These are phyloP conservation scores for Hylomyscus alleni DNA, from an alignment of 2,797 vertebrate genomes.

Conservation along the genomic window DNA sequence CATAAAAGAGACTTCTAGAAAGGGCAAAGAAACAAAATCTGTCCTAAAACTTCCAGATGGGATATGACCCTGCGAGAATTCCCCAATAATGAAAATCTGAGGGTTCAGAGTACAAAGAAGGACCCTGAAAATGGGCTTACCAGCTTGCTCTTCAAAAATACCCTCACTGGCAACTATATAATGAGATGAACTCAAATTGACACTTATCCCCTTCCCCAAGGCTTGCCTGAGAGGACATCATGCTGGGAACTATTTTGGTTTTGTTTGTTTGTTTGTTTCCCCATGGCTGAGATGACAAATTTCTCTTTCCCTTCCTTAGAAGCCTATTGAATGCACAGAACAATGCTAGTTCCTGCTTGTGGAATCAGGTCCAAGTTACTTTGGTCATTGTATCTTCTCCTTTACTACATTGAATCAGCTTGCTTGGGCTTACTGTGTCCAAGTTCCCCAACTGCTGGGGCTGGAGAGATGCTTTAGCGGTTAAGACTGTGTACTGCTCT, in stretches of 20 bases:
- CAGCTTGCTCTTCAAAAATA: not conserved
- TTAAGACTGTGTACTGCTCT: not conserved
- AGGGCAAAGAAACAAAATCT: not conserved
- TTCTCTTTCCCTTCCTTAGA: not conserved
- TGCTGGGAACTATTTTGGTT: not conserved
- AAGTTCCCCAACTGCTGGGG: not conserved
- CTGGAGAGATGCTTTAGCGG: not conserved
- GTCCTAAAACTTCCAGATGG: no score
- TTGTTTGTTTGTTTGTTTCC: not conserved
- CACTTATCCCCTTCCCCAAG: not conserved
- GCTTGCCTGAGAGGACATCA: not conserved
- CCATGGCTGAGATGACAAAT: not conserved
- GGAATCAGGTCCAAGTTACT: not conserved
- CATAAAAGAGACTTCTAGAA: not conserved
- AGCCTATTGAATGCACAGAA: not conserved
- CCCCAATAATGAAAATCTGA: no score
- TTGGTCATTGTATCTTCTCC: not conserved
- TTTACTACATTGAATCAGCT: accelerated
- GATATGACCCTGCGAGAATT: not conserved
- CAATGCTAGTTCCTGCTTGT: not conserved
- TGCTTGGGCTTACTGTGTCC: not conserved
- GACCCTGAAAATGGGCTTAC: not conserved
- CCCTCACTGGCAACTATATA: not conserved
- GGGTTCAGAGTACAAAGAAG: not conserved
- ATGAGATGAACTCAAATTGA: not conserved